Evolutionary conservation across 2,888 invertebrate species (phyloP), one percentile per base, ranked within the genome.

Genomic region (Phaonia tiefii): DNA sequence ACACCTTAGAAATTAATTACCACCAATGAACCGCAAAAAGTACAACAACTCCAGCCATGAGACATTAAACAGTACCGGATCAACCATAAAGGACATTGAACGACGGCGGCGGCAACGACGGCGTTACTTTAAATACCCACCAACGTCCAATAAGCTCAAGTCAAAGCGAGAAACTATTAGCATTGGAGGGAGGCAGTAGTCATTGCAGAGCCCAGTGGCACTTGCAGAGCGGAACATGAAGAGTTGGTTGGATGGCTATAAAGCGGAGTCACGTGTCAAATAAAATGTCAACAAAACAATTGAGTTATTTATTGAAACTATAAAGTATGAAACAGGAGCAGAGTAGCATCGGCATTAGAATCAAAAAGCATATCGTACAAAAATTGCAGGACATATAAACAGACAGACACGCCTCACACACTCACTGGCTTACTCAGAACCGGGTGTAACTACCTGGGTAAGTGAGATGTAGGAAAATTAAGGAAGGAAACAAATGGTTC

Each of bases 281-380:
- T 89, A 88, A 89, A 89, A 89, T 89, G 89, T 89, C 89, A 89
- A 88, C 89, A 89, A 89, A 89, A 88, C 88, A 88, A 89, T 89
- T 89, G 89, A 89, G 89, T 89, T 89, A 89, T 89, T 89, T 89
- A 89, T 89, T 86, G 76, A 76, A 74, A 80, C 73, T 77, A 77
- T 70, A 65, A 69, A 73, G 69, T 69, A 49, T 58, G 73, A 31
- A 66, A 58, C 65, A 44, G 46, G 15, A 69, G 42, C 3, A 13
- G 66, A 74, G 83, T 83, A 82, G 83, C 78, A 80, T 78, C 76
- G 80, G 77, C 65, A 83, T 81, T 77, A 81, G 80, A 71, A 80
- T 76, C 69, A 69, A 56, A 17, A 69, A 80, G 73, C 31, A 31
- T 31, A 31, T 31, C 46, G 65, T 70, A 80, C 51, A 60, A 75